phyloP scores from a whole-genome alignment of 2,888 invertebrate genomes.

The Amblyteles armatorius region DNA sequence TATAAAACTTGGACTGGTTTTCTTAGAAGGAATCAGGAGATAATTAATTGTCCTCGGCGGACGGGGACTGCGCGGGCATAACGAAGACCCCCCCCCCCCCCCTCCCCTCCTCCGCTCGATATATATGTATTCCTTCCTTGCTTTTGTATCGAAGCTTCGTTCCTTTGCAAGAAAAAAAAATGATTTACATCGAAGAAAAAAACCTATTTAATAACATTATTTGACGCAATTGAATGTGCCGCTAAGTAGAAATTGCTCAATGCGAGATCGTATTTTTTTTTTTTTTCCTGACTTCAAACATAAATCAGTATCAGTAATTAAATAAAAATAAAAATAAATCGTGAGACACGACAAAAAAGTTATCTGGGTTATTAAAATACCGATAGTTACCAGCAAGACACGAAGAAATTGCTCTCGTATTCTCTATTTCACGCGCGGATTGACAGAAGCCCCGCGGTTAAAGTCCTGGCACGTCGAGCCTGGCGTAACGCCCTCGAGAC shows the following conservation, averaged over 20 bases:
- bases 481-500: conserved; percentile 67
- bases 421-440: conserved; percentile 70
- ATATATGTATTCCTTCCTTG: conserved; percentile 15
- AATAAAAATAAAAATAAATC: background rate
- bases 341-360: conserved; percentile 6
- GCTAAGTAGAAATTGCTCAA: background rate
- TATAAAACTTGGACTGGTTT: conserved; percentile 79
- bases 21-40: conserved; percentile 83
- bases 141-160: conserved; percentile 42
- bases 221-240: conserved; percentile 8
- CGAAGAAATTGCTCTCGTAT: conserved; percentile 66
- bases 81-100: conserved; percentile 74
- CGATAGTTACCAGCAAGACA: conserved; percentile 49
- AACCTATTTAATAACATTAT: conserved; percentile 5
- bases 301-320: background rate
- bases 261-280: background rate
- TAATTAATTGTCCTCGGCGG: conserved; percentile 83
- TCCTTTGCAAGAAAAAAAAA: conserved; percentile 7
- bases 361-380: conserved; percentile 65
- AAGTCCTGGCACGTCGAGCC: conserved; percentile 64
- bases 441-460: conserved; percentile 69
- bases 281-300: background rate
- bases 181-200: conserved; percentile 13
- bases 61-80: conserved; percentile 75
- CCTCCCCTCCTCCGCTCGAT: conserved; percentile 15